Evolutionary conservation across 2,797 vertebrate species (phyloP).

Genomic region (Salmo trutta): DNA sequence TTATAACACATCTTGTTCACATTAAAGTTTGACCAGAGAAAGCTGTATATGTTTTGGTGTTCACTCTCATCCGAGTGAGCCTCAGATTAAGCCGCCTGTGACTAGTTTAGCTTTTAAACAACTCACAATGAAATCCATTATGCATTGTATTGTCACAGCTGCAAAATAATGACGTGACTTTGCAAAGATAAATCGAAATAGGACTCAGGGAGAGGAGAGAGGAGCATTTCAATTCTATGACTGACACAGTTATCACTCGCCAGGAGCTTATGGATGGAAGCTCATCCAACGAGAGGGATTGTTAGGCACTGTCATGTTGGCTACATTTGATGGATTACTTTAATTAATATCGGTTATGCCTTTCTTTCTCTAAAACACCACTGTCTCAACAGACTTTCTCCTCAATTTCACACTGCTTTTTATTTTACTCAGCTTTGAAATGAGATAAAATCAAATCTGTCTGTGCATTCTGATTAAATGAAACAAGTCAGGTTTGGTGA

Average conservation of each 20-base stretch:
- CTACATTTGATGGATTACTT: constrained; percentile 56
- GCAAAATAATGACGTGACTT: not conserved
- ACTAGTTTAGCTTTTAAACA: constrained; percentile 2
- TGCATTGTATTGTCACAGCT: constrained; percentile 12
- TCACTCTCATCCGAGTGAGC: not conserved
- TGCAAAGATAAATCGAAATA: not conserved
- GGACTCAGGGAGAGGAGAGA: constrained; percentile 7
- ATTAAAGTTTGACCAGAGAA: not conserved
- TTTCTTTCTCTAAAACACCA: constrained; percentile 25
- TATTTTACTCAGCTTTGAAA: not conserved
- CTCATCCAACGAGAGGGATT: constrained; percentile 30
- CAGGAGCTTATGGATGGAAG: not conserved
- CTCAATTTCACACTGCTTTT: not conserved
- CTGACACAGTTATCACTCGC: not conserved
- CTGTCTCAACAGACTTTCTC: not conserved
- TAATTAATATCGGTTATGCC: constrained; percentile 48
- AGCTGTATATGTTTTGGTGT: not conserved
- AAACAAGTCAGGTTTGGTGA: not conserved
- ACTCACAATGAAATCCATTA: constrained; percentile 4
- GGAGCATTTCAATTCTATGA: not conserved
- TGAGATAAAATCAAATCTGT: not conserved
- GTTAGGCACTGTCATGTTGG: constrained; percentile 45
- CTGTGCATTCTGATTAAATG: not conserved
- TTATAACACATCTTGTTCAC: not conserved
- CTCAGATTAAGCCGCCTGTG: not conserved